A percentile compares a stretch with the other conserved stretches of the same genome.
Evolutionary conservation across 2,888 invertebrate genomes (phyloP).

Genomic region (Perdita meconis): DNA sequence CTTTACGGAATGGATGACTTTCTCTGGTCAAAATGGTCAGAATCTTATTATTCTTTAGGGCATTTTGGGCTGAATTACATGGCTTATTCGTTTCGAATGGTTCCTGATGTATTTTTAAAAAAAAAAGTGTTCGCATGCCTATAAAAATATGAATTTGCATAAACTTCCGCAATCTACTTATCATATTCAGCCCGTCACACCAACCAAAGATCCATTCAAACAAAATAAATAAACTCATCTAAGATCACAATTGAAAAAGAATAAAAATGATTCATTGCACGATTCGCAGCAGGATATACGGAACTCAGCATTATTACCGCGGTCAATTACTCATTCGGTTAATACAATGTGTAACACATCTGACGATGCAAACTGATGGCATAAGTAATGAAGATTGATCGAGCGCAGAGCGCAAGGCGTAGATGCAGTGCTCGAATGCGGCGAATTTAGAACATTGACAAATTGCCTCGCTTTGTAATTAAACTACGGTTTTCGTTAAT

Average conservation of each 20-base stretch:
- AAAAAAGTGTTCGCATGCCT: too few relatives aligned
- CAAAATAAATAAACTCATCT: not conserved
- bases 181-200: too few relatives aligned
- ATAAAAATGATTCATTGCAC: not conserved
- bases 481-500: constrained; percentile 43
- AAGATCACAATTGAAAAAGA: not conserved
- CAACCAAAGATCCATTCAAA: too few relatives aligned
- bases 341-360: constrained; percentile 39
- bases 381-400: constrained; percentile 57
- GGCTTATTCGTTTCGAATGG: too few relatives aligned
- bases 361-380: constrained; percentile 48
- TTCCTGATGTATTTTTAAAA: too few relatives aligned
- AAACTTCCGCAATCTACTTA: too few relatives aligned
- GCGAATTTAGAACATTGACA: constrained; percentile 48
- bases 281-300: not conserved
- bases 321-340: constrained; percentile 32
- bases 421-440: constrained; percentile 35
- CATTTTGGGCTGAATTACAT: too few relatives aligned
- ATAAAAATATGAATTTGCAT: too few relatives aligned
- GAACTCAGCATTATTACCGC: not conserved
- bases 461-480: constrained; percentile 40
- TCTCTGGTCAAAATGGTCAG: too few relatives aligned
- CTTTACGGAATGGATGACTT: too few relatives aligned
- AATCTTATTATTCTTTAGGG: too few relatives aligned
- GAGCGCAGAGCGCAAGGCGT: constrained; percentile 20